Percentiles rank a stretch among this genome's conserved stretches.
Evolutionary conservation across 2,888 invertebrate species (phyloP).

Genomic region (Apotomis turbidana): DNA sequence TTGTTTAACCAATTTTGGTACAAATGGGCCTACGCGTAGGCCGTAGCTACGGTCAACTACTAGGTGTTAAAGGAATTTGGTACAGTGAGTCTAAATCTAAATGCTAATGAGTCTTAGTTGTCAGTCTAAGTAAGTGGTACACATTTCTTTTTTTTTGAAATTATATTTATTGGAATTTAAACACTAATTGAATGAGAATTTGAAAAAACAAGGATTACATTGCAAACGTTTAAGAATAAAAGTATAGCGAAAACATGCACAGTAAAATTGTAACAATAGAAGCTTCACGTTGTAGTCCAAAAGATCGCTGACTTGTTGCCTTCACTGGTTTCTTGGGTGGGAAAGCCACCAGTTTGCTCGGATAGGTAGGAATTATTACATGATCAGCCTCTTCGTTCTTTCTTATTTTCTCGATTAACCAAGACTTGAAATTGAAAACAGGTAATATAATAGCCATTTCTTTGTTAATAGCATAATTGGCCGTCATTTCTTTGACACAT

Average conservation of each 20-base stretch:
- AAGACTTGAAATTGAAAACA: slow-evolving; percentile 67
- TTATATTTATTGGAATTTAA: neutral
- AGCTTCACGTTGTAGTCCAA: neutral
- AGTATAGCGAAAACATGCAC: slow-evolving; percentile 1
- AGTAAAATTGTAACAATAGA: neutral
- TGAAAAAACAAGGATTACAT: neutral
- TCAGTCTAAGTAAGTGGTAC: too few species aligned
- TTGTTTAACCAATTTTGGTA: too few species aligned
- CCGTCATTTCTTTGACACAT: slow-evolving; percentile 67
- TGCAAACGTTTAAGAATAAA: slow-evolving; percentile 6
- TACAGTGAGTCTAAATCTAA: too few species aligned
- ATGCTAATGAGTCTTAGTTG: too few species aligned
- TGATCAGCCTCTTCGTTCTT: slow-evolving; percentile 63
- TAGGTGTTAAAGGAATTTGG: too few species aligned
- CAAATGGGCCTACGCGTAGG: too few species aligned
- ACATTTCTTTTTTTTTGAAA: too few species aligned
- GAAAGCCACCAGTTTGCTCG: slow-evolving; percentile 51
- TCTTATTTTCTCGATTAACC: slow-evolving; percentile 70
- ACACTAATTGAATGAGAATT: slow-evolving; percentile 1
- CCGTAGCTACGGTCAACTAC: too few species aligned
- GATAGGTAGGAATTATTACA: slow-evolving; percentile 55
- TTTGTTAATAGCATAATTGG: slow-evolving; percentile 67
- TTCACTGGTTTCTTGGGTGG: neutral
- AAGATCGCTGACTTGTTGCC: neutral
- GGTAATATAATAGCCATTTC: slow-evolving; percentile 65